Base-by-base conservation (phyloP, 2,888 invertebrate genomes). In the Caenorhabditis drosophilae region DNA sequence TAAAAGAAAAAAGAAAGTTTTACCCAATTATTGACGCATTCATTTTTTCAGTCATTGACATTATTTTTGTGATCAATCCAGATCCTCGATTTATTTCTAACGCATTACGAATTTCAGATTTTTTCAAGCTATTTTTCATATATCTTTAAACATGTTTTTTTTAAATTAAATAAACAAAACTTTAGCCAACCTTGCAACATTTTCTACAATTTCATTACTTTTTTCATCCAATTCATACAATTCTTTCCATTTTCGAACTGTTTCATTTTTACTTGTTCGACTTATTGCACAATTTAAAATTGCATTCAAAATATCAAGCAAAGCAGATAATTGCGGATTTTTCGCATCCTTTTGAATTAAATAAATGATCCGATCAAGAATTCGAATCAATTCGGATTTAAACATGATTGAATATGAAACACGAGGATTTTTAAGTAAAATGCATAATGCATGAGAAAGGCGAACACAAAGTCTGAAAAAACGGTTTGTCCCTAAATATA, bases 371-470 rank as follows among this genome's bases (percentile, higher is more conserved):
- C 40, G 40, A 25, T 64, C 63, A 2, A 58, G 18, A 2, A 64
- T 11, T 41, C 25, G 42, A 22, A 50, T 22, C 23, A 64, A 26
- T 27, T 64, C 54, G 15, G 57, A 41, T 23, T 54, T 53, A 27
- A 54, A 58, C 16, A 64, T 25, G 2, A 64, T 31, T 0, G 50
- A 23, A 34, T 54, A 54, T 1, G 63, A 38, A 22, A 64, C 58
- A 1, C 47, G 34, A 2, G 54, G 40, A 50, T 64, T 54, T 20
- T 38, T 38, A 12, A 58, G 22, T 18, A 64, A 54, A 2, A 48
- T 34, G 31, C 63, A 64, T 6, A 64, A 51, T 0, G 51, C 41
- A 49, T 64, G 63, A 16, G 49, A 54, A 12, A 58, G 16, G 18
- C 54, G 49, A 4, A 64, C 51, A 23, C 63, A 64, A 6, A 64